Base-by-base conservation (phyloP, 2,113 vertebrate species). In the Neolamprologus caudopunctatus region DNA sequence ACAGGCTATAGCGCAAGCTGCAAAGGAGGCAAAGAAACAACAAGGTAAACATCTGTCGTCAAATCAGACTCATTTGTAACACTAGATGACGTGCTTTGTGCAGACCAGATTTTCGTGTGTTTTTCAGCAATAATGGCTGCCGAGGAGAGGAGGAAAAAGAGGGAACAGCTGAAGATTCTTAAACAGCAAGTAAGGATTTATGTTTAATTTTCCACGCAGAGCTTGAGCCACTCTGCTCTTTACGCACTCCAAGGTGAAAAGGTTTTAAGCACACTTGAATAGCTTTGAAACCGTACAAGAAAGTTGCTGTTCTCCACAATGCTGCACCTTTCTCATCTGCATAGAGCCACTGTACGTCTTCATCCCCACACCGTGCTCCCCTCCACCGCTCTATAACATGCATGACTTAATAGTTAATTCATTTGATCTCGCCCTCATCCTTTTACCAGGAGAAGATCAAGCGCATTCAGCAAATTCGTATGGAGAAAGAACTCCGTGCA, bases 401-500 rank as follows among this genome's bases (percentile, higher is more conserved):
- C 92, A 91, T 92, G 93, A 91, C 91, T 95, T 93, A 93, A 94
- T 91, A 92, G 91, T 90, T 88, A 92, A 92, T 93, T 92, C 79
- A 92, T 94, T 94, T 91, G 86, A 86, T 90, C 66, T 89, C 51
- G 26, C 83, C 86, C 87, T 84, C 88, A 89, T 92, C 87, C 91
- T 94, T 55, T 88, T 90, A 86, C 88, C 94, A 99, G 98, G 98
- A 99, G 94, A 99, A 98, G 96, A 98, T 99, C 90, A 98, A 97
- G 93, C 97, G 98, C 95, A 98, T 99, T 95, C 98, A 99, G 95
- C 98, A 98, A 96, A 97, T 98, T 91, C 97, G 98, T 93, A 97
- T 98, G 96, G 98, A 99, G 96, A 99, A 98, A 94, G 98, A 99
- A 96, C 97, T 98, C 94, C 96, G 98, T 94, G 98, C 98, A 86